Evolutionary conservation across 2,888 invertebrate genomes (phyloP).

Genomic region (Calameuta idolon): DNA sequence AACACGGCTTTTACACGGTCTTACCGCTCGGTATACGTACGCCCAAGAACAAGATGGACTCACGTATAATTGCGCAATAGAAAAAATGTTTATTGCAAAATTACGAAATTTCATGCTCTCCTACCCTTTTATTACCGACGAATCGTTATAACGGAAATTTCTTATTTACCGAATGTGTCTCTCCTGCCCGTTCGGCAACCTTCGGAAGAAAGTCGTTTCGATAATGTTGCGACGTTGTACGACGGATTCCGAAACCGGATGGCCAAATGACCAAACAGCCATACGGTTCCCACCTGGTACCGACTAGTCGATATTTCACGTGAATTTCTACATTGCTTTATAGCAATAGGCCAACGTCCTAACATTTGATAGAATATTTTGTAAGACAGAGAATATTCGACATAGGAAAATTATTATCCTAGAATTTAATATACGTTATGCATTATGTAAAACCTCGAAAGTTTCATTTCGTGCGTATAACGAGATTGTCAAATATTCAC

Average conservation of each 20-base stretch:
- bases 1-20: constrained; percentile 17
- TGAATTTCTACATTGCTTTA: background rate
- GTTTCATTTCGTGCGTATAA: background rate
- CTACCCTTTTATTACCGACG: constrained; percentile 1
- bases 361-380: background rate
- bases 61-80: background rate
- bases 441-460: background rate
- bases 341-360: background rate
- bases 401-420: background rate
- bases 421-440: background rate
- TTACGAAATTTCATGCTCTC: constrained; percentile 2
- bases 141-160: background rate
- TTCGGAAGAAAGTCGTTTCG: constrained; percentile 4
- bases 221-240: background rate
- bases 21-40: background rate
- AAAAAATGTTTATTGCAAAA: background rate
- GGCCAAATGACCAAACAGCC: background rate
- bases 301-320: background rate
- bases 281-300: background rate
- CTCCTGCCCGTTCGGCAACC: background rate
- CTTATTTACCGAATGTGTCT: background rate
- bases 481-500: no score
- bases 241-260: background rate
- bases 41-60: background rate
- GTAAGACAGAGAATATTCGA: background rate